A percentile compares a stretch with the other conserved stretches of the same genome.
phyloP scores from a whole-genome alignment of 64 coral and sea anemone species.

The Pachyseris speciosa region DNA sequence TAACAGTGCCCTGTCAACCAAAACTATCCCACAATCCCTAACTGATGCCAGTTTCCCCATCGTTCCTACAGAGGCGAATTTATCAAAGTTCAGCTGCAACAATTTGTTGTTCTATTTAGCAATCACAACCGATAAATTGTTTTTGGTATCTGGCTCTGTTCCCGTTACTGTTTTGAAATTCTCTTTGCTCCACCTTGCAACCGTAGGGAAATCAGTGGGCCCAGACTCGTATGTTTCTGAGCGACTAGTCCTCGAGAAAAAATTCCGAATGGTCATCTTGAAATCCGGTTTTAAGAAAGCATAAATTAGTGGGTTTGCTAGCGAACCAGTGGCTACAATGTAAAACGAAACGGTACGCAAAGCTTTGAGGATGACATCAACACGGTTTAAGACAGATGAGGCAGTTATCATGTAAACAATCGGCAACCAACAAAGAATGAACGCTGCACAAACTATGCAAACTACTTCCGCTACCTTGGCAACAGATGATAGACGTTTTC shows the following conservation, averaged over 20 bases:
- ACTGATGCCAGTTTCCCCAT: too few species aligned
- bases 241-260: not conserved
- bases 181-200: not conserved
- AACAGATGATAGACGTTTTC: not conserved
- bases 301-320: constrained; percentile 61
- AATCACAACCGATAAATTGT: too few species aligned
- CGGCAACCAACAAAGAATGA: constrained; percentile 17
- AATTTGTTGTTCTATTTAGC: too few species aligned
- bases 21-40: too few species aligned
- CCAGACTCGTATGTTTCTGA: not conserved
- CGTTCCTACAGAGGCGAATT: too few species aligned
- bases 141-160: too few species aligned
- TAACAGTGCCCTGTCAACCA: too few species aligned
- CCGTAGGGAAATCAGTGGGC: not conserved
- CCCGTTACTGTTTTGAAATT: too few species aligned
- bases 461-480: not conserved
- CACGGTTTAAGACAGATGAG: not conserved
- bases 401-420: constrained; percentile 61
- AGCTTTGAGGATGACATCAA: constrained; percentile 1
- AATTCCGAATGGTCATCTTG: constrained; percentile 9
- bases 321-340: constrained; percentile 14
- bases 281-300: constrained; percentile 61
- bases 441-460: not conserved
- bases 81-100: too few species aligned
- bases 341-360: not conserved